These are phyloP conservation scores for Nibea coibor DNA, from an alignment of 2,113 vertebrate genomes.

Conservation along the genomic window DNA sequence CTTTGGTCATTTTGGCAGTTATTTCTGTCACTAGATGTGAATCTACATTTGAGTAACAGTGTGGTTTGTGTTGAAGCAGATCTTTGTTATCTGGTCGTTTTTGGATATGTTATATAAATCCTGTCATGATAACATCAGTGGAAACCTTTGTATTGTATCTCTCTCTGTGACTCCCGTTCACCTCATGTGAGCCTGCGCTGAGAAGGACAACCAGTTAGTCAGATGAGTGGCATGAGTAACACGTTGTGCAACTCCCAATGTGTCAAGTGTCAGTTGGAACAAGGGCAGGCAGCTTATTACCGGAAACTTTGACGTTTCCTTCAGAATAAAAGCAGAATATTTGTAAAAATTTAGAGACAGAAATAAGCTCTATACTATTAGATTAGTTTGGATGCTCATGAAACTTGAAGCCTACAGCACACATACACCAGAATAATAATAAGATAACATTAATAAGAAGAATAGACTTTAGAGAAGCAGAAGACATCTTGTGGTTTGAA, in stretches of 20 bases:
- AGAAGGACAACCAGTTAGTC: slow-evolving; percentile 11
- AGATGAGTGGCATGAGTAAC: slow-evolving; percentile 30
- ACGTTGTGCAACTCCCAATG: slow-evolving; percentile 28
- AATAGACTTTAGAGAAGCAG: not conserved
- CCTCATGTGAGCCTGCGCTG: not conserved
- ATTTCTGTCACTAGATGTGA: not conserved
- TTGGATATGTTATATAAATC: not conserved
- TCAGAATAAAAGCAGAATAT: slow-evolving; percentile 8
- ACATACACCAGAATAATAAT: not conserved
- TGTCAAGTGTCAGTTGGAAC: not conserved
- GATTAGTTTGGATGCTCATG: no score
- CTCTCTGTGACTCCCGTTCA: not conserved
- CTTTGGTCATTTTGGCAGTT: no score
- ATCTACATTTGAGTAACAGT: not conserved
- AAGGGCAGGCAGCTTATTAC: not conserved
- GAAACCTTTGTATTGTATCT: not conserved
- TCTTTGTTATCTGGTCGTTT: not conserved
- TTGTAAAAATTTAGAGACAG: not conserved
- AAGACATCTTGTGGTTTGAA: not conserved
- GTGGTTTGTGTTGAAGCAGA: no score
- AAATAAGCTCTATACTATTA: not conserved
- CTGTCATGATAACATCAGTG: not conserved
- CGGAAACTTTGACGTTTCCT: not conserved
- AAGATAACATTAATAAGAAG: no score
- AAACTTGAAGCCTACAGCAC: not conserved